Evolutionary conservation across 2,113 vertebrate species (phyloP).

Genomic region (Nannospalax galili): DNA sequence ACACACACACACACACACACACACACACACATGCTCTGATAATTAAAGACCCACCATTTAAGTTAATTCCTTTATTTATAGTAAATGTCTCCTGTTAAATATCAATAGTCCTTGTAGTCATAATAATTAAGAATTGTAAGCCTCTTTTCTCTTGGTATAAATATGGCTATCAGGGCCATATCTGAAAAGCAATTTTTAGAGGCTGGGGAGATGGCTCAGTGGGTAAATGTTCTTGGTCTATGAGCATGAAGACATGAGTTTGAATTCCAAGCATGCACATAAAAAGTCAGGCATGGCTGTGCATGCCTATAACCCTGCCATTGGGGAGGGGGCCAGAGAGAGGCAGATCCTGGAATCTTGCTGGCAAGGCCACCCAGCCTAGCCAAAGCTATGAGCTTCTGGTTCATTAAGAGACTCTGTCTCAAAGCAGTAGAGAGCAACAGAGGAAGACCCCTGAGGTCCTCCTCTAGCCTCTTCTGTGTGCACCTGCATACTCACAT

Average conservation of each 20-base stretch:
- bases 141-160: slow-evolving; percentile 10
- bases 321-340: not conserved
- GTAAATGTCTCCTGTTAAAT: not conserved
- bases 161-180: not conserved
- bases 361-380: too few species aligned
- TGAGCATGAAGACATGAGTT: too few species aligned
- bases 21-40: not conserved
- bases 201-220: too few species aligned
- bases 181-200: not conserved
- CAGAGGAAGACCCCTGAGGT: not conserved
- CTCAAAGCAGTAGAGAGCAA: not conserved
- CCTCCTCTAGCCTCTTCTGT: not conserved
- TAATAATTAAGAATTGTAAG: not conserved
- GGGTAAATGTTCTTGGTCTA: not conserved
- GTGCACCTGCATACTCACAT: not conserved
- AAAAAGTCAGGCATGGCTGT: not conserved
- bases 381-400: not conserved
- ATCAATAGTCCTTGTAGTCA: not conserved
- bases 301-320: not conserved
- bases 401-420: not conserved
- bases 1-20: not conserved
- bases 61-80: not conserved
- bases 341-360: not conserved
- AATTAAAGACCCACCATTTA: slow-evolving; percentile 8
- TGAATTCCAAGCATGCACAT: not conserved